Percentiles rank a stretch among this genome's conserved stretches.
phyloP scores from a whole-genome alignment of 2,888 invertebrate species.

The Chrysolina oricalcia region DNA sequence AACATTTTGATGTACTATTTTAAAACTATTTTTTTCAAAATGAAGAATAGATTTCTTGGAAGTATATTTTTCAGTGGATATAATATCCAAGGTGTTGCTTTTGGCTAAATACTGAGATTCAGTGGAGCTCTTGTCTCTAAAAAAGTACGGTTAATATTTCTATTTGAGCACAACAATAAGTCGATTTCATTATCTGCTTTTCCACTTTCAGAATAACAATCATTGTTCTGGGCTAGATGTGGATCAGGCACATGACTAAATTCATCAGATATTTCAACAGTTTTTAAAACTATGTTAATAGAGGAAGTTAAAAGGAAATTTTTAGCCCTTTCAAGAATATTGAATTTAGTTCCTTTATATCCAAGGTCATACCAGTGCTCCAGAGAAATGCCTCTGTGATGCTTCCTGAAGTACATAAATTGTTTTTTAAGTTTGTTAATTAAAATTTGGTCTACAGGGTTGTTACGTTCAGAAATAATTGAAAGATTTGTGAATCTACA shows the following conservation, averaged over 20 bases:
- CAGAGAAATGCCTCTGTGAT: constrained; percentile 8
- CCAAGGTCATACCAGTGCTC: neutral
- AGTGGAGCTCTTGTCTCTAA: constrained; percentile 21
- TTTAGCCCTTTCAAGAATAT: constrained; percentile 21
- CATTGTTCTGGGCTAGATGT: constrained; percentile 7
- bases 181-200: constrained; percentile 15
- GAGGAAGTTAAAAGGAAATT: constrained; percentile 12
- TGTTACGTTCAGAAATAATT: no score
- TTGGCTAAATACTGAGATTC: constrained; percentile 17
- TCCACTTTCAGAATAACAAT: constrained; percentile 18
- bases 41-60: constrained; percentile 10
- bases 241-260: constrained; percentile 6
- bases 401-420: neutral
- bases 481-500: no score
- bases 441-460: no score
- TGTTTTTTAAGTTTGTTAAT: no score
- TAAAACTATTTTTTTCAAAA: constrained; percentile 15
- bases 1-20: no score
- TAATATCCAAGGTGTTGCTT: constrained; percentile 21
- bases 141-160: constrained; percentile 3
- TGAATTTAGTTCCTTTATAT: neutral
- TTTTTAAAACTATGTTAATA: constrained; percentile 12
- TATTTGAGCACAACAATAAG: constrained; percentile 8
- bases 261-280: no score
- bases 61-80: constrained; percentile 23